These are phyloP conservation scores for Gadopsis bispinosus DNA, from an alignment of 2,797 vertebrate genomes.

Conservation along the genomic window DNA sequence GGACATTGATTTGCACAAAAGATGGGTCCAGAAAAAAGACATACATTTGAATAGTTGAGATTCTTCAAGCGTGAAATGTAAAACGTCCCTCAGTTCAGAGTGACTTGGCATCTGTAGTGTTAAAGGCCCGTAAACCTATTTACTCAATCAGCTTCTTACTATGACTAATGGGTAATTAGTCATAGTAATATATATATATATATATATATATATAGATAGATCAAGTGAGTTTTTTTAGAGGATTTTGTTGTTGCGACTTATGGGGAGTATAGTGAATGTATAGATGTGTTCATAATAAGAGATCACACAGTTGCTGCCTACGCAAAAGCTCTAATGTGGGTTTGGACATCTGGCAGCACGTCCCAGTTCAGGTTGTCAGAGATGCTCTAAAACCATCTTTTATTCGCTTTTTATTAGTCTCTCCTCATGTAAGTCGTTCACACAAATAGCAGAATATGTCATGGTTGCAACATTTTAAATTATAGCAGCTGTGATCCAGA, in stretches of 20 bases:
- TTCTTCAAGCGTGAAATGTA: neutral
- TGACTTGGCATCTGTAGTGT: neutral
- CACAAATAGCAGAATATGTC: neutral
- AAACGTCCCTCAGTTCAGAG: neutral
- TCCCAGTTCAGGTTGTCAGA: neutral
- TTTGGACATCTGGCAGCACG: neutral
- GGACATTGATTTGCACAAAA: neutral
- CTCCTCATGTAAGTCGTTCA: neutral
- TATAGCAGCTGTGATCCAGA: constrained; percentile 14
- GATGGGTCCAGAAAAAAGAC: neutral
- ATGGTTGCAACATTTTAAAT: neutral
- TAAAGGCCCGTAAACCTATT: neutral
- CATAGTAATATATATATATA: too few species aligned
- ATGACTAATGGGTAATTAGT: neutral
- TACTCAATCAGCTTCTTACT: neutral
- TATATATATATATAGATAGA: too few species aligned
- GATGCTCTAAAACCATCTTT: neutral
- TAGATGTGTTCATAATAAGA: constrained; percentile 50
- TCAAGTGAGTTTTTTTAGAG: constrained; percentile 1
- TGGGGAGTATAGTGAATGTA: constrained; percentile 18
- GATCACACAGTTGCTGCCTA: constrained; percentile 44
- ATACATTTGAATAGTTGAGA: neutral
- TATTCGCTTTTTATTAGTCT: neutral
- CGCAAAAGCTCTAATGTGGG: constrained; percentile 28
- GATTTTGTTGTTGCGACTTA: constrained; percentile 18